phyloP scores from a whole-genome alignment of 1,140 invertebrate genomes.

The Caenorhabditis tropicalis region DNA sequence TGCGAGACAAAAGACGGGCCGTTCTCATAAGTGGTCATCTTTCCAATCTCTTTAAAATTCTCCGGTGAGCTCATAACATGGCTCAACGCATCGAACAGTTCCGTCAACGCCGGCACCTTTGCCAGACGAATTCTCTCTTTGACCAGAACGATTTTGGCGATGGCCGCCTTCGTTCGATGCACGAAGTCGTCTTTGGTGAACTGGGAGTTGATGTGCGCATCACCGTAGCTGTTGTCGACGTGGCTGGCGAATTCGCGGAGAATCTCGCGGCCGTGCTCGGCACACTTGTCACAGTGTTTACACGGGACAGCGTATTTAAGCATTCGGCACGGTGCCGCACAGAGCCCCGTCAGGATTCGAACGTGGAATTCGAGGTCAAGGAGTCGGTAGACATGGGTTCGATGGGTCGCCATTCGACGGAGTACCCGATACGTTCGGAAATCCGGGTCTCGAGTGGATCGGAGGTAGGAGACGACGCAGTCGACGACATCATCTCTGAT shows the following conservation, averaged over 20 bases:
- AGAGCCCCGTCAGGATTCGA: slow-evolving; percentile 37
- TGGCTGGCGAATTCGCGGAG: slow-evolving; percentile 39
- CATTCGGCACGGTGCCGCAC: slow-evolving; percentile 43
- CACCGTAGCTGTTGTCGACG: slow-evolving; percentile 50
- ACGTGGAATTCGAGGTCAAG: slow-evolving; percentile 50
- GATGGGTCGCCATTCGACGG: slow-evolving; percentile 32
- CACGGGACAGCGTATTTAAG: slow-evolving; percentile 38
- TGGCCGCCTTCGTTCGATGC: slow-evolving; percentile 14
- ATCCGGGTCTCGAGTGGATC: not conserved
- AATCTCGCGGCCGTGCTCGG: slow-evolving; percentile 45
- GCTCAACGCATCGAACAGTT: slow-evolving; percentile 19
- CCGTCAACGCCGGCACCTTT: not conserved
- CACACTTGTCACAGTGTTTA: slow-evolving; percentile 47
- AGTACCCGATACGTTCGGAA: slow-evolving; percentile 29
- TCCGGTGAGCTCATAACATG: slow-evolving; percentile 36
- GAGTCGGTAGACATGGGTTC: slow-evolving; percentile 14
- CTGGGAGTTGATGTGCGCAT: slow-evolving; percentile 11
- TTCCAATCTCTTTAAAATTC: not conserved
- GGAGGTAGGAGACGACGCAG: slow-evolving; percentile 27
- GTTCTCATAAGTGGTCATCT: slow-evolving; percentile 32
- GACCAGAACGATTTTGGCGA: slow-evolving; percentile 48
- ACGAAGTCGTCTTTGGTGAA: slow-evolving; percentile 40
- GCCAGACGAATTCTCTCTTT: not conserved
- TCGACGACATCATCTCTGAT: slow-evolving; percentile 46
- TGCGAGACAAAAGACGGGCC: slow-evolving; percentile 35